Conservation (phyloP, 2,888 invertebrate species). For the Drosophila affinis region DNA sequence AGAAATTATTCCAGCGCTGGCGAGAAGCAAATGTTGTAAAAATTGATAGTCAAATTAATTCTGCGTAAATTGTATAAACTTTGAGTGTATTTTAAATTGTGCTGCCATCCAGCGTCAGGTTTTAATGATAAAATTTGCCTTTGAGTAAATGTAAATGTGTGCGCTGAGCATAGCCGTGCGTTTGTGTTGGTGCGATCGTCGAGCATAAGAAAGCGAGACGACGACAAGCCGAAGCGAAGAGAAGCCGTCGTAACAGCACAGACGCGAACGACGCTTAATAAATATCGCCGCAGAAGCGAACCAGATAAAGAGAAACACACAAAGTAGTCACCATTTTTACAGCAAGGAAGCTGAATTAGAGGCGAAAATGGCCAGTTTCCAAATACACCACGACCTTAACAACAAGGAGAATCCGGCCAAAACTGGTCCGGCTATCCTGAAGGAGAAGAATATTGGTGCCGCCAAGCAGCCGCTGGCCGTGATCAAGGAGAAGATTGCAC, state of each 20-base stretch:
- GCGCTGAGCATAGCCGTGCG: constrained; percentile 20
- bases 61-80: constrained; percentile 35
- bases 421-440: constrained; percentile 37
- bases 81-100: constrained; percentile 44
- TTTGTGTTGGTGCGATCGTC: constrained; percentile 37
- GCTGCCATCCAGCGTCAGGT: constrained; percentile 30
- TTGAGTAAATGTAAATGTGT: constrained; percentile 18
- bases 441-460: constrained; percentile 45
- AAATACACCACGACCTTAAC: constrained; percentile 89
- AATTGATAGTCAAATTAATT: constrained; percentile 53
- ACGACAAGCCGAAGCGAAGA: constrained; percentile 6
- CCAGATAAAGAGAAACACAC: constrained; percentile 17
- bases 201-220: constrained; percentile 40
- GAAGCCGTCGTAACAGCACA: too few relatives aligned
- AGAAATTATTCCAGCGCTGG: constrained; percentile 38
- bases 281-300: constrained; percentile 15
- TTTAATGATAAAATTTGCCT: constrained; percentile 52
- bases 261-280: constrained; percentile 32
- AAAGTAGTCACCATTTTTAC: constrained; percentile 37
- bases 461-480: constrained; percentile 68
- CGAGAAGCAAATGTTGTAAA: constrained; percentile 41
- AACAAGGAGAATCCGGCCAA: constrained; percentile 86
- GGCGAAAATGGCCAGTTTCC: constrained; percentile 87
- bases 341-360: not conserved
- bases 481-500: constrained; percentile 64